Percentiles rank a stretch among this genome's conserved stretches.
Evolutionary conservation across 2,888 invertebrate genomes (phyloP).

Genomic region (Leptura quadrifasciata): DNA sequence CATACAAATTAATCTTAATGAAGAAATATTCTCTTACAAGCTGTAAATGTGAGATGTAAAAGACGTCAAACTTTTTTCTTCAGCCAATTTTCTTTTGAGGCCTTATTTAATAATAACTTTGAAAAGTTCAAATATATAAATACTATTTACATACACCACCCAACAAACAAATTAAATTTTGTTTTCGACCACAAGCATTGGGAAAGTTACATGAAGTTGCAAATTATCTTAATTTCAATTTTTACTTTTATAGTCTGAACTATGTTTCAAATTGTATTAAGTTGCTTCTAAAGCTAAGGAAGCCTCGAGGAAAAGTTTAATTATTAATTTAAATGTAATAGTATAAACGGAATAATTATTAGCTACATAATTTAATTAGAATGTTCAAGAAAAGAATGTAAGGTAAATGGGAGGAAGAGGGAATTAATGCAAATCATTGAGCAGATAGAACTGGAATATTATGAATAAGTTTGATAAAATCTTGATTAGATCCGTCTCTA

Average conservation of each 20-base stretch:
- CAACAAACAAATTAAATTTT: conserved; percentile 1
- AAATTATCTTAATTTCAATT: background rate
- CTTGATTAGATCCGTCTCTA: too few relatives aligned
- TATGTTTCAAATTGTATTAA: background rate
- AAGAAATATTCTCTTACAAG: background rate
- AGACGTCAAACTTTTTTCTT: background rate
- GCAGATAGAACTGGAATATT: too few relatives aligned
- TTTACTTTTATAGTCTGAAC: background rate
- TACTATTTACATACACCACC: background rate
- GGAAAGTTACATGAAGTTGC: background rate
- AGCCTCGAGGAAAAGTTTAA: background rate
- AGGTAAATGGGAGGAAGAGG: background rate
- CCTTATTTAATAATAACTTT: background rate
- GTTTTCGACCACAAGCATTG: background rate
- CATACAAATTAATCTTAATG: background rate
- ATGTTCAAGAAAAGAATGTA: background rate
- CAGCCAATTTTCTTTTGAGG: background rate
- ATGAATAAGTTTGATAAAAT: too few relatives aligned
- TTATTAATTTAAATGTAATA: background rate
- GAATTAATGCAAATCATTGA: too few relatives aligned
- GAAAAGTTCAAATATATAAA: conserved; percentile 1
- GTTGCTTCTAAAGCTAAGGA: background rate
- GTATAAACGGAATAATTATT: background rate
- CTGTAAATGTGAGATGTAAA: background rate
- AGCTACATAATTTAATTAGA: background rate